phyloP scores from a whole-genome alignment of 2,888 invertebrate species.

The Pemphredon lugubris region DNA sequence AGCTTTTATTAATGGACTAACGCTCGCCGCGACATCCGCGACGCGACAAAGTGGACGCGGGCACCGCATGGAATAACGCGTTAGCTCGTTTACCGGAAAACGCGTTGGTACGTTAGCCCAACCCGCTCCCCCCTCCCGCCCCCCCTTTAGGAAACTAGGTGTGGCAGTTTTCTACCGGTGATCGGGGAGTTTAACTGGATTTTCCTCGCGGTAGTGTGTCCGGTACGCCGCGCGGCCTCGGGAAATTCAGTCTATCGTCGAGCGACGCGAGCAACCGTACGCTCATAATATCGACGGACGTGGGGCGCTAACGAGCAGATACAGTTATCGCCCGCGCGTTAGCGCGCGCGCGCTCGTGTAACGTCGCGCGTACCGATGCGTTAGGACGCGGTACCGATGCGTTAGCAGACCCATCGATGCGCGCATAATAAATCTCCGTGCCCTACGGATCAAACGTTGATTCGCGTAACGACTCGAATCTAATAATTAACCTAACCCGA shows the following conservation, averaged over 20 bases:
- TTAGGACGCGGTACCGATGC: too few relatives aligned
- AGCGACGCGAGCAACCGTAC: conserved; percentile 39
- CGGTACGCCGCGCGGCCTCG: conserved; percentile 49
- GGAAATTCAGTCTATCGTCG: conserved; percentile 44
- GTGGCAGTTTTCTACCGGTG: conserved; percentile 59
- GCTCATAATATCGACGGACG: conserved; percentile 38
- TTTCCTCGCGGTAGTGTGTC: conserved; percentile 40
- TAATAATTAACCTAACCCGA: background rate
- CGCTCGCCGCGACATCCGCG: conserved; percentile 29
- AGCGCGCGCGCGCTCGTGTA: background rate
- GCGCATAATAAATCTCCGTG: background rate
- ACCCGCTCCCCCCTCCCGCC: background rate
- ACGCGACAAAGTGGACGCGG: conserved; percentile 52
- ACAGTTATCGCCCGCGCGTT: background rate
- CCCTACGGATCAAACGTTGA: background rate
- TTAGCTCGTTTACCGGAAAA: conserved; percentile 62
- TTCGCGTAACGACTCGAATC: conserved; percentile 2
- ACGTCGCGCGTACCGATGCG: background rate
- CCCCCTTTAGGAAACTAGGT: conserved; percentile 52
- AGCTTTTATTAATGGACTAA: conserved; percentile 62
- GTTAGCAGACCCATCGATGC: background rate
- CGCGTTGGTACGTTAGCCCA: conserved; percentile 11
- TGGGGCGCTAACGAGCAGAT: conserved; percentile 23
- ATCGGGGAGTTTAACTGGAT: conserved; percentile 57
- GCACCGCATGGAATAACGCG: conserved; percentile 43